phyloP scores from a whole-genome alignment of 2,113 vertebrate species.

The Coptodon rendalli region DNA sequence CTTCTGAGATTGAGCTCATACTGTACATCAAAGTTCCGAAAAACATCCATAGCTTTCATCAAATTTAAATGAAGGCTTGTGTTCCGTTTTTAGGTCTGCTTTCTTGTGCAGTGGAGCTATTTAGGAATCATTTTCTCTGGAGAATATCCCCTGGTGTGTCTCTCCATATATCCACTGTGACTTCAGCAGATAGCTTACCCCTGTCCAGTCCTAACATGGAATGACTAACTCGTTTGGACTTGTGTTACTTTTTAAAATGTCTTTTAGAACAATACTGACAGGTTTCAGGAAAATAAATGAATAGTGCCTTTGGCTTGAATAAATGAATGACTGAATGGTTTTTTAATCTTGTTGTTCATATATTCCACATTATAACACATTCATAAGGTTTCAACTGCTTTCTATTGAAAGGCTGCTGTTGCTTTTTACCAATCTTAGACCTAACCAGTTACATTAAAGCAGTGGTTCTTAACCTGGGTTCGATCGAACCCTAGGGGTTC shows the following conservation, averaged over 20 bases:
- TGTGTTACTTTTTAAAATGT: conserved; percentile 21
- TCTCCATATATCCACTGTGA: conserved; percentile 19
- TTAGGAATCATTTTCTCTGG: conserved; percentile 39
- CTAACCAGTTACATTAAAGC: background rate
- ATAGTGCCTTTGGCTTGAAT: background rate
- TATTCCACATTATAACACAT: background rate
- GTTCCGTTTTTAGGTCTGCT: conserved; percentile 34
- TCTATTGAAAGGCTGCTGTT: background rate
- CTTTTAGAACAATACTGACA: conserved; percentile 1
- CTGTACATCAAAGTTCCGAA: conserved; percentile 28
- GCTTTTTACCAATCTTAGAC: background rate
- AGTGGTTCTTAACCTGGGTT: no score
- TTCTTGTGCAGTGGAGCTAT: conserved; percentile 35
- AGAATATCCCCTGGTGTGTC: conserved; percentile 33
- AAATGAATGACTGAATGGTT: background rate
- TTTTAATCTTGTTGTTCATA: background rate
- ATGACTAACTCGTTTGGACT: conserved; percentile 4
- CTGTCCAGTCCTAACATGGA: background rate
- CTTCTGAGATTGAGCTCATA: conserved; percentile 22
- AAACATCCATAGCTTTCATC: conserved; percentile 50
- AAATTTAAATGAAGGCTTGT: conserved; percentile 48
- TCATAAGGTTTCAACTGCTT: background rate
- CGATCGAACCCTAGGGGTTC: no score
- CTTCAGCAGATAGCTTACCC: conserved; percentile 39
- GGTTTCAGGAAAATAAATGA: conserved; percentile 1